phyloP scores from a whole-genome alignment of 2,888 invertebrate genomes.

The Ypsolopha scabrella region DNA sequence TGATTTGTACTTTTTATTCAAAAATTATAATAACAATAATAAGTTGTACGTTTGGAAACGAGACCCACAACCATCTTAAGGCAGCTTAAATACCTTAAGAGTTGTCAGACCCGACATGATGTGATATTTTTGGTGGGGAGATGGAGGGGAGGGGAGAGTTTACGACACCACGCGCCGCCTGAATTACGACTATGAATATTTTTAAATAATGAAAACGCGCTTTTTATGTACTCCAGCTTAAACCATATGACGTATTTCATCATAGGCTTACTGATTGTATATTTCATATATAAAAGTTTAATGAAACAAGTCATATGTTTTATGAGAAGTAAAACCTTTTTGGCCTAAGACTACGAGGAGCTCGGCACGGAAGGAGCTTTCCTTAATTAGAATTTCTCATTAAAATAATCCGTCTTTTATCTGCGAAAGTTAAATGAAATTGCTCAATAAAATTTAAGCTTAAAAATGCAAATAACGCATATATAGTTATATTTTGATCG shows the following conservation, averaged over 20 bases:
- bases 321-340: neutral
- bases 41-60: too few relatives aligned
- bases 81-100: too few relatives aligned
- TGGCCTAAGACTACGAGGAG: neutral
- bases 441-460: neutral
- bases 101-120: too few relatives aligned
- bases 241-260: too few relatives aligned
- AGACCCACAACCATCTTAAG: too few relatives aligned
- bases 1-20: too few relatives aligned
- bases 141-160: constrained; percentile 43
- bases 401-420: neutral
- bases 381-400: neutral
- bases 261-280: too few relatives aligned
- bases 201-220: neutral
- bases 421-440: neutral
- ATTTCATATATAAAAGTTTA: too few relatives aligned
- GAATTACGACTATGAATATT: constrained; percentile 4
- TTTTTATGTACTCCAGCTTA: neutral
- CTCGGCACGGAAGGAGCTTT: neutral
- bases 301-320: neutral
- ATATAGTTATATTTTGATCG: neutral
- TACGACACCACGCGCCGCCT: constrained; percentile 12
- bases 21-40: too few relatives aligned
- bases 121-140: too few relatives aligned
- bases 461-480: neutral